phyloP scores from a whole-genome alignment of 2,797 vertebrate genomes.

The Nothura maculosa region DNA sequence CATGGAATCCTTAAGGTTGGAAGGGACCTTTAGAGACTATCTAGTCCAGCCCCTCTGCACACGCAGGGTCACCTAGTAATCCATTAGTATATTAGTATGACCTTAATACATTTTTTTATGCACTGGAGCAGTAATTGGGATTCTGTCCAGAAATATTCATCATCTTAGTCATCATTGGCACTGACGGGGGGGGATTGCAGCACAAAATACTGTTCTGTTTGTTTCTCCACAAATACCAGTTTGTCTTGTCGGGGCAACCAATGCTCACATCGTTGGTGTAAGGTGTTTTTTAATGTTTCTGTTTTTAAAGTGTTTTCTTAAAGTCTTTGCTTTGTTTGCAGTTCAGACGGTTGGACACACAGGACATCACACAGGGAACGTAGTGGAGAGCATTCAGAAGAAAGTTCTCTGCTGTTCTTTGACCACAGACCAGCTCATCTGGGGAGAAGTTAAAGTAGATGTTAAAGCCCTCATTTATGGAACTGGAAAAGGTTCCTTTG shows the following conservation, averaged over 20 bases:
- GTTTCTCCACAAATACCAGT: not conserved
- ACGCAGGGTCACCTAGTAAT: no score
- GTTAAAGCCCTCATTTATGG: not conserved
- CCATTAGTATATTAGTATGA: not conserved
- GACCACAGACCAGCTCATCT: not conserved
- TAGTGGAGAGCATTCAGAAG: not conserved
- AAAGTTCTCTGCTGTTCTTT: not conserved
- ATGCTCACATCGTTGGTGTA: not conserved
- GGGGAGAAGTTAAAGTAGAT: not conserved
- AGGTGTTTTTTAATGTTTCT: not conserved
- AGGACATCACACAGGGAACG: not conserved
- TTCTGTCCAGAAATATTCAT: not conserved
- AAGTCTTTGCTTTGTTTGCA: conserved; percentile 13
- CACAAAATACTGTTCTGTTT: not conserved
- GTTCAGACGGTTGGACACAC: not conserved
- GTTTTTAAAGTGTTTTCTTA: not conserved
- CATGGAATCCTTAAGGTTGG: no score
- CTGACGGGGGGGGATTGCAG: not conserved
- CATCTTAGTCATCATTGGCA: not conserved
- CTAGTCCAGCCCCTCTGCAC: no score
- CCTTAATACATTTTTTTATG: not conserved
- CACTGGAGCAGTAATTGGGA: conserved; percentile 1
- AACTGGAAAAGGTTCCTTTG: not conserved
- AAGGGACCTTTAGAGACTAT: no score
- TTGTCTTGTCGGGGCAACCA: not conserved